phyloP scores from a whole-genome alignment of 2,888 invertebrate species.

The Mythimna impura region DNA sequence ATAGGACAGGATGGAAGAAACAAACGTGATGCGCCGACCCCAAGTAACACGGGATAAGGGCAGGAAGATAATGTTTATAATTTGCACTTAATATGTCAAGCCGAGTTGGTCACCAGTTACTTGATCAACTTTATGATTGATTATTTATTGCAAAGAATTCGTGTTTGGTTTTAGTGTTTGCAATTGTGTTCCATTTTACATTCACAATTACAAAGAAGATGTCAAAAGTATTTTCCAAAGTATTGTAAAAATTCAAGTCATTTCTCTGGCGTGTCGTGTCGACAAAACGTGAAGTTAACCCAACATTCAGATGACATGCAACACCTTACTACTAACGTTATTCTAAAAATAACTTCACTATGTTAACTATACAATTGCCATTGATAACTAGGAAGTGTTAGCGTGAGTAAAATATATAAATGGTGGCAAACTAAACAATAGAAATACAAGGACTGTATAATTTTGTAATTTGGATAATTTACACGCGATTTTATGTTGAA shows the following conservation, averaged over 20 bases:
- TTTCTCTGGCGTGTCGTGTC: slow-evolving; percentile 17
- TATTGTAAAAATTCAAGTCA: slow-evolving; percentile 1
- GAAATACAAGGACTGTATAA: slow-evolving; percentile 24
- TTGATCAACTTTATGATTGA: too few species aligned
- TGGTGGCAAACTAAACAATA: slow-evolving; percentile 10
- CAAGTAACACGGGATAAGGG: too few species aligned
- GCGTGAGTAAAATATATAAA: slow-evolving; percentile 21
- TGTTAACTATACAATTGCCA: slow-evolving; percentile 17
- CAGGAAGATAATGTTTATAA: too few species aligned
- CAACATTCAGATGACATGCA: slow-evolving; percentile 24
- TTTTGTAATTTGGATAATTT: slow-evolving; percentile 9
- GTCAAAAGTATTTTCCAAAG: slow-evolving; percentile 7
- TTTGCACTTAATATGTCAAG: too few species aligned
- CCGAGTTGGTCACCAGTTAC: too few species aligned
- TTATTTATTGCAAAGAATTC: too few species aligned
- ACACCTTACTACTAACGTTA: not conserved
- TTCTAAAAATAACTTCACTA: slow-evolving; percentile 27
- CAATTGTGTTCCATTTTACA: not conserved
- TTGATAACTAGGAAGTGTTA: slow-evolving; percentile 17
- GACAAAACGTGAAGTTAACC: not conserved
- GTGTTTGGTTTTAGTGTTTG: not conserved
- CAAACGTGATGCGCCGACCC: too few species aligned
- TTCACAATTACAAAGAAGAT: not conserved
- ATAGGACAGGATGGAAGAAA: too few species aligned
- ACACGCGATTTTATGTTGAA: not conserved